A percentile compares a stretch with the other conserved stretches of the same genome.
phyloP scores from a whole-genome alignment of 2,113 vertebrate genomes.

The Stomatorhinus ivindoensis region DNA sequence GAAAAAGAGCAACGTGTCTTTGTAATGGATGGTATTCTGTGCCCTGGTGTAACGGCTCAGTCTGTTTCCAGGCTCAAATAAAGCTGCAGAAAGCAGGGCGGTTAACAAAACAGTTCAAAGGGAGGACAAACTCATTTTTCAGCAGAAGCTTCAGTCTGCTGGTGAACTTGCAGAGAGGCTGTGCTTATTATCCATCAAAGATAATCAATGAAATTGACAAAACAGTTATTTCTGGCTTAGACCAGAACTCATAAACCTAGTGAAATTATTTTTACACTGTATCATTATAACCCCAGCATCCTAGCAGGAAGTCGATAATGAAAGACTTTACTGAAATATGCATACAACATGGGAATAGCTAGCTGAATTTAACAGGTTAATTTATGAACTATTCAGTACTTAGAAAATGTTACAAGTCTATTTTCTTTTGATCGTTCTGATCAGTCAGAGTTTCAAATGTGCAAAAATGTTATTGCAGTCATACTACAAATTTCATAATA shows the following conservation, averaged over 20 bases:
- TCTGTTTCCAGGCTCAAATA: not conserved
- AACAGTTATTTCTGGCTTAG: not conserved
- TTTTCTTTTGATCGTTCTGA: not conserved
- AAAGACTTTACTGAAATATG: not conserved
- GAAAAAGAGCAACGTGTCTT: not conserved
- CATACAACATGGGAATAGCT: not conserved
- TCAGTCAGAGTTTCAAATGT: not conserved
- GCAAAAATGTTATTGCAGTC: not conserved
- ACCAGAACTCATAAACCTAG: not conserved
- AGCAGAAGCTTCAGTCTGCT: not conserved
- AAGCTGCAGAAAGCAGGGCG: not conserved
- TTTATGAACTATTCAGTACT: not conserved
- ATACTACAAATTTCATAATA: not conserved
- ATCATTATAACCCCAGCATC: not conserved
- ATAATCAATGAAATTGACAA: slow-evolving; percentile 5
- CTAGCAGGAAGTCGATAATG: not conserved
- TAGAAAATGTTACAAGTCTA: not conserved
- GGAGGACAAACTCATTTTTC: not conserved
- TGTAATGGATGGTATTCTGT: not conserved
- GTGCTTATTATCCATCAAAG: not conserved
- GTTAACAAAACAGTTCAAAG: not conserved
- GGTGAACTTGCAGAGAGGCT: not conserved
- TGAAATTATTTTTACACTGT: not conserved
- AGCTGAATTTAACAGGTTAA: not conserved
- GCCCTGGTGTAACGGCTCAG: not conserved